These are phyloP conservation scores for Abramis brama DNA, from an alignment of 2,113 vertebrate genomes.

Conservation along the genomic window DNA sequence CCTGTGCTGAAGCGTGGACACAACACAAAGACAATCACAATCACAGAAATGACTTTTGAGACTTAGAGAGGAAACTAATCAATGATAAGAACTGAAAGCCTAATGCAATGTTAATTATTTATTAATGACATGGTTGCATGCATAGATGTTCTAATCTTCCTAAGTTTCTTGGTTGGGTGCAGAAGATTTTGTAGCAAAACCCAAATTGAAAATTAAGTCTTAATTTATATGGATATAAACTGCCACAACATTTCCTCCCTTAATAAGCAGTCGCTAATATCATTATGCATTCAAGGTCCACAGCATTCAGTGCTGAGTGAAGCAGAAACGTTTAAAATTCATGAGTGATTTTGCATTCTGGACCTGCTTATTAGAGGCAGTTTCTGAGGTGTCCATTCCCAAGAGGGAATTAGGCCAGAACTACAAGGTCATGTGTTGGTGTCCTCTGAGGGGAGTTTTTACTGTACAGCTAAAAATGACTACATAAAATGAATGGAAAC, in stretches of 20 bases:
- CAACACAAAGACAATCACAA: neutral
- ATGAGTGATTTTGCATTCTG: constrained; percentile 42
- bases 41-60: neutral
- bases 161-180: neutral
- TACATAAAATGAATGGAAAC: neutral
- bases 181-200: neutral
- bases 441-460: neutral
- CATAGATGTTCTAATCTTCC: neutral
- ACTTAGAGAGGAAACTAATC: neutral
- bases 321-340: constrained; percentile 40
- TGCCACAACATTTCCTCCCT: constrained; percentile 4
- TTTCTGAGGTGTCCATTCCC: constrained; percentile 29
- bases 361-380: constrained; percentile 25
- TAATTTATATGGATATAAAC: constrained; percentile 1
- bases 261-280: constrained; percentile 14
- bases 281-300: constrained; percentile 35
- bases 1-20: constrained; percentile 5
- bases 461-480: neutral
- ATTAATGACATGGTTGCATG: neutral
- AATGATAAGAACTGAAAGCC: neutral
- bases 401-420: constrained; percentile 38
- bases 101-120: neutral
- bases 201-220: constrained; percentile 15
- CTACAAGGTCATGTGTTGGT: constrained; percentile 37
- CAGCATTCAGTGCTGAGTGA: constrained; percentile 37